These are phyloP conservation scores for Reinhardtius hippoglossoides DNA, from an alignment of 2,113 vertebrate species.

Conservation along the genomic window DNA sequence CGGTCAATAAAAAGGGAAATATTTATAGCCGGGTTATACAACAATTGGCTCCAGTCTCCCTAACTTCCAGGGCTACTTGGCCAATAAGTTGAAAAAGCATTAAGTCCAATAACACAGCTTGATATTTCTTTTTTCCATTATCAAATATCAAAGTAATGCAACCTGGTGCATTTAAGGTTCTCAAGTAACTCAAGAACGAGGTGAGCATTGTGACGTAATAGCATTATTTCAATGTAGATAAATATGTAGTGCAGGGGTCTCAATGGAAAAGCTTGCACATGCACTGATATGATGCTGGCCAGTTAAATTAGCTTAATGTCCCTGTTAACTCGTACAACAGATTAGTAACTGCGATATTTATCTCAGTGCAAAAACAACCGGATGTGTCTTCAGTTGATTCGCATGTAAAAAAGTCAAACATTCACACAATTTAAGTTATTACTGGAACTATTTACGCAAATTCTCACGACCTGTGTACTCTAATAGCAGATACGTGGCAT, in stretches of 20 bases:
- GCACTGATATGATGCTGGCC: not conserved
- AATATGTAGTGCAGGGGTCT: not conserved
- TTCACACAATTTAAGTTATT: conserved; percentile 18
- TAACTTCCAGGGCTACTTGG: no score
- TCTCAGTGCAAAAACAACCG: not conserved
- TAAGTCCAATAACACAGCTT: no score
- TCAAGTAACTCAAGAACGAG: not conserved
- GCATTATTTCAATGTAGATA: no score
- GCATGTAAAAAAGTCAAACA: conserved; percentile 23
- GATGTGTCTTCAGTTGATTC: conserved; percentile 11
- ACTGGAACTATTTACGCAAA: conserved; percentile 35
- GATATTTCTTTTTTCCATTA: no score
- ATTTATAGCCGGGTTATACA: no score
- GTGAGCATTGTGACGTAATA: no score
- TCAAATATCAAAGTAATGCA: not conserved
- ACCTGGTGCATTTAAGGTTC: not conserved
- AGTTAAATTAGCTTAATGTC: conserved; percentile 3
- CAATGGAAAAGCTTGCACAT: not conserved
- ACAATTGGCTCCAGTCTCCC: no score
- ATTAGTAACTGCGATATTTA: not conserved
- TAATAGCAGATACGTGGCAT: conserved; percentile 38
- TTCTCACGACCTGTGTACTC: conserved; percentile 38
- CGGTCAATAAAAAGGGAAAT: no score
- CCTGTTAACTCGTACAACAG: not conserved
- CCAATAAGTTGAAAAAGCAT: no score